phyloP scores from a whole-genome alignment of 2,797 vertebrate genomes.

The Macropodus opercularis region DNA sequence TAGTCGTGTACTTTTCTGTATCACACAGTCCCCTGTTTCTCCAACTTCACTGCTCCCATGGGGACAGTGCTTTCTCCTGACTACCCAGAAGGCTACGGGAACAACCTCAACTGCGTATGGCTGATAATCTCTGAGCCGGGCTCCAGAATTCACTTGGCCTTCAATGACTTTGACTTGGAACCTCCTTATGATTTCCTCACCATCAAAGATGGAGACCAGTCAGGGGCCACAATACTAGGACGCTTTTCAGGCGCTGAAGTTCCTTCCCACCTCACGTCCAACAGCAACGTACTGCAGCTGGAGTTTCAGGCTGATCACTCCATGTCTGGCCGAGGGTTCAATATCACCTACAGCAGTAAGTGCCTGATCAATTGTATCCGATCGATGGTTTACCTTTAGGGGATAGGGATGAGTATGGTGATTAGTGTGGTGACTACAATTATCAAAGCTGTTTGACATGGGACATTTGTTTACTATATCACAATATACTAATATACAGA shows the following conservation, averaged over 20 bases:
- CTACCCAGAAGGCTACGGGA: conserved; percentile 99
- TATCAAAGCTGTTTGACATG: no score
- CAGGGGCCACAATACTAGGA: conserved; percentile 89
- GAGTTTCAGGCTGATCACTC: conserved; percentile 99
- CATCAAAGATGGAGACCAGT: conserved; percentile 93
- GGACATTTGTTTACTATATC: no score
- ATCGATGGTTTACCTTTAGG: no score
- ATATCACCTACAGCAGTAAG: conserved; percentile 99
- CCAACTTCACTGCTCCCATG: conserved; percentile 97
- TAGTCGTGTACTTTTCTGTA: conserved; percentile 25
- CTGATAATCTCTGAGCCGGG: conserved; percentile 94
- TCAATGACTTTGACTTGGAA: conserved; percentile 98
- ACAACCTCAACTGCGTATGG: conserved; percentile 99
- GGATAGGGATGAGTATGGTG: conserved; percentile 8
- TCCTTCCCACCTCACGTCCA: conserved; percentile 95
- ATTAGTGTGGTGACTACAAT: background rate
- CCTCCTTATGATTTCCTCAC: conserved; percentile 98
- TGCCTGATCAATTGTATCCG: conserved; percentile 31
- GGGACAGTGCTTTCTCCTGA: conserved; percentile 97
- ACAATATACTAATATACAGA: no score
- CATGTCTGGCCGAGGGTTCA: conserved; percentile 98
- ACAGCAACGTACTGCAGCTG: conserved; percentile 90
- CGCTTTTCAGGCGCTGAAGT: conserved; percentile 97
- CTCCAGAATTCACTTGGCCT: conserved; percentile 95
- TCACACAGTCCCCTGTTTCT: conserved; percentile 93